Evolutionary conservation across 2,797 vertebrate genomes (phyloP).

Genomic region (Hypotaenidia philippensis): DNA sequence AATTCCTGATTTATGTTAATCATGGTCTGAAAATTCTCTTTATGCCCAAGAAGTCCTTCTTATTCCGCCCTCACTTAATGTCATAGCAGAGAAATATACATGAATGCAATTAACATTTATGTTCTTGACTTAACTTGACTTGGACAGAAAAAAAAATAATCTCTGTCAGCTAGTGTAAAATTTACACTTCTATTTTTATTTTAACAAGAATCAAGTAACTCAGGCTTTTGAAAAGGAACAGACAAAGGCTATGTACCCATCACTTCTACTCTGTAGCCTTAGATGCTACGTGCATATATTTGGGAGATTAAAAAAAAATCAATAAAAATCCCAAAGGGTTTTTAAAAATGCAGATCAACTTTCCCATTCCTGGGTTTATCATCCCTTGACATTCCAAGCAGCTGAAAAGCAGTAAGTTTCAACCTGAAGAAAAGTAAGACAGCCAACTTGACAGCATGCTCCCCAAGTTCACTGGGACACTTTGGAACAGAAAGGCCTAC

Average conservation of each 20-base stretch:
- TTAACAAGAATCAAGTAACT: slow-evolving; percentile 35
- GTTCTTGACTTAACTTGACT: slow-evolving; percentile 40
- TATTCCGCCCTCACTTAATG: slow-evolving; percentile 31
- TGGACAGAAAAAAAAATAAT: slow-evolving; percentile 4
- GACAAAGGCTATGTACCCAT: slow-evolving; percentile 4
- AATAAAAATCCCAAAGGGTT: background rate
- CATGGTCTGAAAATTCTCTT: slow-evolving; percentile 48
- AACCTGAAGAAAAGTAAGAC: background rate
- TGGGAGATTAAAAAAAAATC: background rate
- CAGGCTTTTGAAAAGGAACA: slow-evolving; percentile 17
- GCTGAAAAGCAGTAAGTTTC: background rate
- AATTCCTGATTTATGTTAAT: slow-evolving; percentile 74
- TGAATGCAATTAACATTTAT: slow-evolving; percentile 42
- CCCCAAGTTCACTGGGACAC: background rate
- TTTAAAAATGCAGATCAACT: background rate
- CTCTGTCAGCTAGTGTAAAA: slow-evolving; percentile 23
- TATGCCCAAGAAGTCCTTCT: slow-evolving; percentile 17
- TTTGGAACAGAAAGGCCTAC: background rate
- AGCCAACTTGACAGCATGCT: fast-evolving
- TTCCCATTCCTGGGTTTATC: background rate
- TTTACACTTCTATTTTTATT: slow-evolving; percentile 36
- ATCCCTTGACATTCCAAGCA: background rate
- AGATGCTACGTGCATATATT: background rate
- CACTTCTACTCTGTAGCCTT: slow-evolving; percentile 1
- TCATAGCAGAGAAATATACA: slow-evolving; percentile 49